Conservation (phyloP, 2,797 vertebrate species). For the Parauchenoglanis punctatus region DNA sequence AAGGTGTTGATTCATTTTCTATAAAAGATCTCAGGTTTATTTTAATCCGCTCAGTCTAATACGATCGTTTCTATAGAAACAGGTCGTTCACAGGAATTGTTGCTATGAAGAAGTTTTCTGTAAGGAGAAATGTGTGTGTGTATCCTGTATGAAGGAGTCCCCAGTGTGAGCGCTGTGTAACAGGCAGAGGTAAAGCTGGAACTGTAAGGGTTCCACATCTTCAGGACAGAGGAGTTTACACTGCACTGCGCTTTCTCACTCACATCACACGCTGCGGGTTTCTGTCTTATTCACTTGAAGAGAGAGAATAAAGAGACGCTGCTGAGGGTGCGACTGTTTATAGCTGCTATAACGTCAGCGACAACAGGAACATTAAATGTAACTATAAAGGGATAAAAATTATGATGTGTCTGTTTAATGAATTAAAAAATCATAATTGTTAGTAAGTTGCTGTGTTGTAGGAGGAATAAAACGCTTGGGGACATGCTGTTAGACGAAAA, state of each 20-base stretch:
- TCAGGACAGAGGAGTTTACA: too few species aligned
- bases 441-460: neutral
- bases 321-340: neutral
- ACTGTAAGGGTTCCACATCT: neutral
- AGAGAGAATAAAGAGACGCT: neutral
- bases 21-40: too few species aligned
- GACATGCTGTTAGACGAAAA: neutral
- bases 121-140: too few species aligned
- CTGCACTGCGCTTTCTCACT: neutral
- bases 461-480: neutral
- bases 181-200: neutral
- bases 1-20: neutral
- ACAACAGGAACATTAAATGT: neutral
- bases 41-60: too few species aligned
- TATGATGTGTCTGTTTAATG: neutral
- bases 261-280: too few species aligned
- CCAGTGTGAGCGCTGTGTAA: too few species aligned
- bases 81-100: neutral
- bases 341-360: neutral
- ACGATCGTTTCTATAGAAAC: neutral
- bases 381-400: neutral
- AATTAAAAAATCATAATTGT: neutral
- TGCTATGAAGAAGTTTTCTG: too few species aligned
- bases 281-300: neutral
- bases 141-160: too few species aligned